Conservation (phyloP, 2,888 invertebrate genomes). For the Mongoloraphidia duomilia region DNA sequence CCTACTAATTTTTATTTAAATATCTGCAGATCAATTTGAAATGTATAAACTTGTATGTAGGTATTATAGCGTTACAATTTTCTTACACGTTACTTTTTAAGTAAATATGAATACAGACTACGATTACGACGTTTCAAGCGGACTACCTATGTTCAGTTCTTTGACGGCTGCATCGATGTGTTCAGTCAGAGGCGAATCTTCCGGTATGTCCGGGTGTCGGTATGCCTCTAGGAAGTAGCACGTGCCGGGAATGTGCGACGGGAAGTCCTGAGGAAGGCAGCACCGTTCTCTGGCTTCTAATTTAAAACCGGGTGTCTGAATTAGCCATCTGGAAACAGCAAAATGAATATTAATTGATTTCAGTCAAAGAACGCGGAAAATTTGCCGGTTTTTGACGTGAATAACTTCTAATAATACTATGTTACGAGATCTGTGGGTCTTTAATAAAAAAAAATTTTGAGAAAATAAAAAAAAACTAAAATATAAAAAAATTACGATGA, state of each 20-base stretch:
- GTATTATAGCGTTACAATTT: too few relatives aligned
- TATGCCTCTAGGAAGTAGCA: conserved; percentile 77
- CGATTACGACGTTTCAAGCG: conserved; percentile 6
- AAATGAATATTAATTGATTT: conserved; percentile 2
- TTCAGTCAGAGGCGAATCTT: conserved; percentile 41
- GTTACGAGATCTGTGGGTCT: not conserved
- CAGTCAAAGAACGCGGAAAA: conserved; percentile 1
- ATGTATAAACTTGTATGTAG: too few relatives aligned
- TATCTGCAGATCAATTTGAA: too few relatives aligned
- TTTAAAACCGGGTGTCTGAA: conserved; percentile 58
- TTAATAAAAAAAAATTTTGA: not conserved
- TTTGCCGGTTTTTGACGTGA: conserved; percentile 17
- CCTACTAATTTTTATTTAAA: too few relatives aligned
- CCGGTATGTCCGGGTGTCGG: conserved; percentile 51
- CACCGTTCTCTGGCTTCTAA: conserved; percentile 61
- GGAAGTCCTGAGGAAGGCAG: conserved; percentile 75
- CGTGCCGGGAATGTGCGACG: conserved; percentile 59
- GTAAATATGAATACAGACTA: too few relatives aligned
- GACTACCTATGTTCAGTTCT: conserved; percentile 43
- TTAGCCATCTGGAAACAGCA: conserved; percentile 48
- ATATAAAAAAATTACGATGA: conserved; percentile 1
- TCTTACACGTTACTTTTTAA: too few relatives aligned
- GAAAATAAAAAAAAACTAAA: not conserved
- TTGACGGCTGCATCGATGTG: conserved; percentile 54
- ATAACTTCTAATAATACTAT: conserved; percentile 1